Base-by-base conservation (phyloP, 2,888 invertebrate genomes). In the Mallateleia sp. region DNA sequence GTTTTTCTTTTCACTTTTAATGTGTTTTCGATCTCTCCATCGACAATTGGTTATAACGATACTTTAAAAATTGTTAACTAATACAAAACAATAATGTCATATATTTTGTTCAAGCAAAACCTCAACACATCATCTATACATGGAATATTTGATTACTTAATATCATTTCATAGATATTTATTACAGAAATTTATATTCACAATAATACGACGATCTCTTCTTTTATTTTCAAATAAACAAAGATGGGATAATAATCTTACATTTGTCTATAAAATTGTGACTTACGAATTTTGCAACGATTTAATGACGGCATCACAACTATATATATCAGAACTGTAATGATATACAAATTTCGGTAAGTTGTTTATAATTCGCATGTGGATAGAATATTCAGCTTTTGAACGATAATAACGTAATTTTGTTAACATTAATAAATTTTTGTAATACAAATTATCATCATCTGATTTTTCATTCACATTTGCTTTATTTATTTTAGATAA, bases 41-140 rank as follows among this genome's bases (percentile, higher is more conserved):
- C 34, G 64, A 54, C 58, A 78, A 56, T 67, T 58, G 67, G 47
- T 67, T 58, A 62, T 75, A 78, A 78, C 78, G 28, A 75, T 64
- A 64, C 42, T 64, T 75, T 64, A 25, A 14, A 52, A 75, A 28
- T 47, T 52, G 22, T 14, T 9, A 64, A 54, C 18, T 54, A 25
- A 75, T 64, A 18, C 58, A 38, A 75, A 62, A 75, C 75, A 75
- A 64, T 75, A 38, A 52, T 34, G n/a, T 69, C 47, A 42, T 22
- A 14, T 42, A 60, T 42, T 24, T 24, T 18, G 18, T 24, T 38
- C 32, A 34, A n/a, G 20, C 5, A 64, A 62, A 62, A 38, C 62
- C 38, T 62, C 18, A 75, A 75, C 74, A 38, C 28, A 28, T 58
- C 67, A 15, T 42, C 52, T 22, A 34, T n/a, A n/a, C n/a, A n/a